Evolutionary conservation across 1,140 invertebrate genomes (phyloP).

Genomic region (Dendroctonus ponderosae): DNA sequence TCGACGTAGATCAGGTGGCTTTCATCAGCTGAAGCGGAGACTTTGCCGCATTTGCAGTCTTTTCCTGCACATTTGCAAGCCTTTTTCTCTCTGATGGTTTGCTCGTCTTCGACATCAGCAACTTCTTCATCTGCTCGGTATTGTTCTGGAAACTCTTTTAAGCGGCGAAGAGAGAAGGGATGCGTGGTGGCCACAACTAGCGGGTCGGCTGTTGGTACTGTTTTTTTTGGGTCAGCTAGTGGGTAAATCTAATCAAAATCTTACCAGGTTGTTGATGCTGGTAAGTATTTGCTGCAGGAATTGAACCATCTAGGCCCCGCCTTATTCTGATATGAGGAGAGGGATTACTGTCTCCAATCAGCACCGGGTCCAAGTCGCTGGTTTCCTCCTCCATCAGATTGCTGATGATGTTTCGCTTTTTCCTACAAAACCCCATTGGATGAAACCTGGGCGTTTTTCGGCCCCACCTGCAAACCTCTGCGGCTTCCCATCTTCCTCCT

Average conservation of each 20-base stretch:
- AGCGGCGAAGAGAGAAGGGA: no score
- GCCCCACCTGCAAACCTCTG: constrained; percentile 6
- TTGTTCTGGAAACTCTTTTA: no score
- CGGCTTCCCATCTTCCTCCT: constrained; percentile 20
- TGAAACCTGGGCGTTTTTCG: constrained; percentile 8
- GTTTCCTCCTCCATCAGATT: constrained; percentile 42
- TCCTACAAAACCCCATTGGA: constrained; percentile 19
- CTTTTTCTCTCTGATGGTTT: constrained; percentile 4
- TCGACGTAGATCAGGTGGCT: constrained; percentile 8
- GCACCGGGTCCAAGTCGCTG: constrained; percentile 38
- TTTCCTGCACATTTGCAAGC: constrained; percentile 14
- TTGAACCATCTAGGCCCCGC: constrained; percentile 11
- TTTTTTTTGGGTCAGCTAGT: no score
- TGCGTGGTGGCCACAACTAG: no score
- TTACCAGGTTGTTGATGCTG: no score
- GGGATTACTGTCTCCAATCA: constrained; percentile 33
- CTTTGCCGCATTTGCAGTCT: constrained; percentile 27
- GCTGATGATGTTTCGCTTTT: constrained; percentile 36
- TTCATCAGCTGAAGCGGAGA: not conserved
- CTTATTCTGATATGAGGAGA: constrained; percentile 38
- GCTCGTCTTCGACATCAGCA: not conserved
- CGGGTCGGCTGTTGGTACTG: no score
- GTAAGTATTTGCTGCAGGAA: no score
- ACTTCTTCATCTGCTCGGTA: not conserved
- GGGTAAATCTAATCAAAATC: no score